These are phyloP conservation scores for Lordiphosa fenestrarum DNA, from an alignment of 2,888 invertebrate genomes.

Conservation along the genomic window DNA sequence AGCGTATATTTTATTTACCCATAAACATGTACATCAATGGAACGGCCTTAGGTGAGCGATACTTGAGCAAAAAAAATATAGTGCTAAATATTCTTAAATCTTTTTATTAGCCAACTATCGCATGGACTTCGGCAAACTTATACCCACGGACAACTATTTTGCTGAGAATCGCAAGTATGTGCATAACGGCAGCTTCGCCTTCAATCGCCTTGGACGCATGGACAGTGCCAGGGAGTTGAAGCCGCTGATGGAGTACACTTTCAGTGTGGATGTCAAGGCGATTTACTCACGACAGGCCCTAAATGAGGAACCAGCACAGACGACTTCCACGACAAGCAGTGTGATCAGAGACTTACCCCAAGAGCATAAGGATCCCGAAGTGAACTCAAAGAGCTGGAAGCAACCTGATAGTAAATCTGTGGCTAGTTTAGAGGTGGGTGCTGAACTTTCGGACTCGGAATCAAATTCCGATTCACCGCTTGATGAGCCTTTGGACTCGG, in stretches of 20 bases:
- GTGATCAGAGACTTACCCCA: slow-evolving; percentile 15
- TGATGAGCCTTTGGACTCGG: slow-evolving; percentile 9
- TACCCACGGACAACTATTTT: slow-evolving; percentile 63
- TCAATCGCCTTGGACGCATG: slow-evolving; percentile 53
- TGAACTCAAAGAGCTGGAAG: neutral
- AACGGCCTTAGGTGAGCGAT: slow-evolving; percentile 72
- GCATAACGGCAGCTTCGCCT: slow-evolving; percentile 48
- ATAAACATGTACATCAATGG: slow-evolving; percentile 80
- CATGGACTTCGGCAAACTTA: slow-evolving; percentile 62
- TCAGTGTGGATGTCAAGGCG: slow-evolving; percentile 58
- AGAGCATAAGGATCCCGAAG: slow-evolving; percentile 4
- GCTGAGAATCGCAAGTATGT: slow-evolving; percentile 27
- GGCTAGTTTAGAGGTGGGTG: slow-evolving; percentile 44
- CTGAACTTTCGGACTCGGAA: slow-evolving; percentile 49
- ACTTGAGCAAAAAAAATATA: too few relatives aligned
- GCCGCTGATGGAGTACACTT: slow-evolving; percentile 69
- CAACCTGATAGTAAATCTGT: slow-evolving; percentile 13
- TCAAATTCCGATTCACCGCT: neutral
- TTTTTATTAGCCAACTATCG: slow-evolving; percentile 60
- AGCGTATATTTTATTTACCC: slow-evolving; percentile 80
- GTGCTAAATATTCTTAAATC: too few relatives aligned
- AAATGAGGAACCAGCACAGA: neutral
- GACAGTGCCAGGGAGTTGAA: slow-evolving; percentile 46
- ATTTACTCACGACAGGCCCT: slow-evolving; percentile 28
- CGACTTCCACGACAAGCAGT: neutral